Conservation (phyloP, 2,797 vertebrate genomes). For the Eulemur mongoz region DNA sequence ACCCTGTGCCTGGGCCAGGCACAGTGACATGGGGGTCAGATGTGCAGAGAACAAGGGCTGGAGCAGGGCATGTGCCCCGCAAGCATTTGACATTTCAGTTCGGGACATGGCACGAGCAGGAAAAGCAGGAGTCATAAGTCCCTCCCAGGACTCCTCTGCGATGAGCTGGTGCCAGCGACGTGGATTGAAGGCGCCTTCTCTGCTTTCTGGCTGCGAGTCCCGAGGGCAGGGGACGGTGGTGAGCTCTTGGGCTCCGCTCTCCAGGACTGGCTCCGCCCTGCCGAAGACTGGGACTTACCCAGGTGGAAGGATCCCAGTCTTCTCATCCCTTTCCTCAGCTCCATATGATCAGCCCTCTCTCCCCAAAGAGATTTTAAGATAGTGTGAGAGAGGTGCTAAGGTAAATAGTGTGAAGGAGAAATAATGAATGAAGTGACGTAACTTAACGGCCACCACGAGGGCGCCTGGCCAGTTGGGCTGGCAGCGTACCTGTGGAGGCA, state of each 20-base stretch:
- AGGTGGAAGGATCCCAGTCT: fast-evolving
- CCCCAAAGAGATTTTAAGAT: neutral
- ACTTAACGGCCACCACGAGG: too few species aligned
- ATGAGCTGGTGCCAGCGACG: neutral
- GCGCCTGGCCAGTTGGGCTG: neutral
- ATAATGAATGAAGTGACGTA: neutral
- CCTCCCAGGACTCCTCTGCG: neutral
- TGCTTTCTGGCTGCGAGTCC: neutral
- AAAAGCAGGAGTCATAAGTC: neutral
- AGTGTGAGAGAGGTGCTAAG: neutral
- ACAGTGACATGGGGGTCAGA: neutral
- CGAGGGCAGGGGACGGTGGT: neutral
- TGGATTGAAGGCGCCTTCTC: neutral
- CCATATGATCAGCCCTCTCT: neutral
- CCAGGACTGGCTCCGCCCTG: neutral
- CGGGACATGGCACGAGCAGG: neutral
- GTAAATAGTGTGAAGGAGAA: neutral
- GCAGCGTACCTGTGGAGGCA: neutral
- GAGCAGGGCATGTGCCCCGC: fast-evolving
- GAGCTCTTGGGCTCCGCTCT: neutral
- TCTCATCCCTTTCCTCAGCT: neutral
- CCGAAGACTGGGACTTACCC: neutral
- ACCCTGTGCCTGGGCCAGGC: too few species aligned
- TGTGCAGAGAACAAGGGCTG: neutral
- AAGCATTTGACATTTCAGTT: neutral